Evolutionary conservation across 2,113 vertebrate species (phyloP), one percentile per base, ranked within the genome.

Genomic region (Psammodynastes pulverulentus): DNA sequence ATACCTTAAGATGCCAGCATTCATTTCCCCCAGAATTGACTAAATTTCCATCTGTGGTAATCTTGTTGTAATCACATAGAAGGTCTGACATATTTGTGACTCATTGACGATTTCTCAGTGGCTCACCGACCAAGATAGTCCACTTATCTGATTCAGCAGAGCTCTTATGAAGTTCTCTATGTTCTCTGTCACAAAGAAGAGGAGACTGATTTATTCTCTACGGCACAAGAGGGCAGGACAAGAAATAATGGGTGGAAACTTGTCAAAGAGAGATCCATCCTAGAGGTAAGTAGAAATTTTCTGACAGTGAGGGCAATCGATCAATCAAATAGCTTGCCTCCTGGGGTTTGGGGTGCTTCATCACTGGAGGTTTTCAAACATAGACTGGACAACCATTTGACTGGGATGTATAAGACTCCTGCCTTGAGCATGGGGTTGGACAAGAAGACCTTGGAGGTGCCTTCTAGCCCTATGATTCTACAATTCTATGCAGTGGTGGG

Each of bases 1-100:
- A 96, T 94, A 86, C 91, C 96, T 97, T 94, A 91, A 97, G 96
- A 95, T 95, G 96, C 95, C 95, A 91, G 92, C 1, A 0, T 91
- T 84, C 0, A 87, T 95, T 96, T 89, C 56, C 23, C 93, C 91
- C 53, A 58, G 92, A 95, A 94, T 56, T 56, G 23, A 24, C 23
- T 24, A 56, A 9, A 24, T 9, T 56, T 56, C 54, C 23, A 56
- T 56, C 54, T 9, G 8, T 56, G 24, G 26, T n/a, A 62, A 62
- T n/a, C 58, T 62, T 62, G 10, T n/a, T 67, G 12, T 13, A 67
- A 67, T 67, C 26, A n/a, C 1, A 12, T 62, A 62, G 26, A 62
- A 13, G 12, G 29, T 67, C 58, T n/a, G 58, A 13, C 29, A 26
- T 67, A 67, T 67, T 13, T n/a, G 58, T 67, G 26, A 29, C 29